A percentile compares a stretch with the other conserved stretches of the same genome.
These are phyloP conservation scores for Genyomyrus donnyi DNA, from an alignment of 2,113 vertebrate species.

Conservation along the genomic window DNA sequence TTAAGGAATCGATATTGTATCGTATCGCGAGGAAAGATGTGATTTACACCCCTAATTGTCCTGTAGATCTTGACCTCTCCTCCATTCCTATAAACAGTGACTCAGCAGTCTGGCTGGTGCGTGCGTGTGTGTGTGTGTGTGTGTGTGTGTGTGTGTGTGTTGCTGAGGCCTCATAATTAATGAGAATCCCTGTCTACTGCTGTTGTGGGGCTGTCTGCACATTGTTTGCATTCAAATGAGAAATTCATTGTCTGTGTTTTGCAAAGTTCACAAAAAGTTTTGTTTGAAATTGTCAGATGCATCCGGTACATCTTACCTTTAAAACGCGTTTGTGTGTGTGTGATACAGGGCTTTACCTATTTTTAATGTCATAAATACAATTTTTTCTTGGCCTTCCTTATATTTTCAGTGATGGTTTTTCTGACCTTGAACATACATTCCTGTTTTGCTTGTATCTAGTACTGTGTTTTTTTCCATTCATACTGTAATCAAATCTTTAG, in stretches of 20 bases:
- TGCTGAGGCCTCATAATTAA: background rate
- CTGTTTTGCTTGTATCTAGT: background rate
- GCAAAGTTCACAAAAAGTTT: background rate
- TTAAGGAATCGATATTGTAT: too few species aligned
- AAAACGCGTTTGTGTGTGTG: background rate
- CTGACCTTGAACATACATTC: background rate
- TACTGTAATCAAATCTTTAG: background rate
- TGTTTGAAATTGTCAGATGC: background rate
- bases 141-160: background rate
- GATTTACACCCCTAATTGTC: background rate
- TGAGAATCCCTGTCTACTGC: background rate
- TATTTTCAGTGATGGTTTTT: background rate
- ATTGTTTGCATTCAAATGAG: background rate
- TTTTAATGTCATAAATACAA: background rate
- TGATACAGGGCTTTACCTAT: background rate
- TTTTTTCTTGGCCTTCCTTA: background rate
- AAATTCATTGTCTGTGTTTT: background rate
- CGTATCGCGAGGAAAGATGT: too few species aligned
- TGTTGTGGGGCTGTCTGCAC: background rate
- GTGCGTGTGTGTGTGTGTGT: too few species aligned
- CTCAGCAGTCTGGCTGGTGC: background rate
- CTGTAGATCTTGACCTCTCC: background rate
- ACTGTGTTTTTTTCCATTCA: background rate
- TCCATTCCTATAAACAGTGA: background rate
- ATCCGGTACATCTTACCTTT: background rate